These are phyloP conservation scores for Paracanthobrama guichenoti DNA, from an alignment of 2,113 vertebrate genomes.

Conservation along the genomic window DNA sequence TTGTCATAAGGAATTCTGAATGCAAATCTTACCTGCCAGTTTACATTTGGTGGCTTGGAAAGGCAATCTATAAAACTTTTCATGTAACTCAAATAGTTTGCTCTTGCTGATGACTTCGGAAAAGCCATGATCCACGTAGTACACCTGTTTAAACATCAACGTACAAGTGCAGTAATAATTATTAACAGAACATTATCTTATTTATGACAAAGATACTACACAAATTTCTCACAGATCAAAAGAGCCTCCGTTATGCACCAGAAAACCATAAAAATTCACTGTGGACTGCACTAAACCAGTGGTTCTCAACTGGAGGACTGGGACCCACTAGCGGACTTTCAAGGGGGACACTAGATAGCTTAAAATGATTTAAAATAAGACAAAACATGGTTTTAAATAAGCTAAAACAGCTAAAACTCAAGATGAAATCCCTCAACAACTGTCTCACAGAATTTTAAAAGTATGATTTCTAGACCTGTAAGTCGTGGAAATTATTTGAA, in stretches of 20 bases:
- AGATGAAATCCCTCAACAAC: background rate
- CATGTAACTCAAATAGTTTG: conserved; percentile 84
- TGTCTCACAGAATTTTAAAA: background rate
- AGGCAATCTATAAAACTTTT: conserved; percentile 83
- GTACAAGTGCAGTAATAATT: background rate
- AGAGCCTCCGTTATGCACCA: background rate
- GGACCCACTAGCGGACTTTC: background rate
- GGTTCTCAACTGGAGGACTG: background rate
- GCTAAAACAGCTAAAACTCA: background rate
- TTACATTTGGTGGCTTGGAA: conserved; percentile 93
- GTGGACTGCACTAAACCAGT: background rate
- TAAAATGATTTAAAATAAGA: background rate
- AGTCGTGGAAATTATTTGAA: background rate
- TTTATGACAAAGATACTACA: background rate
- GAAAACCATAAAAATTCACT: background rate
- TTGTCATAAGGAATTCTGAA: background rate
- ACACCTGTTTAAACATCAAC: conserved; percentile 73
- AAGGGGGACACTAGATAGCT: background rate
- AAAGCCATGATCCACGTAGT: conserved; percentile 94
- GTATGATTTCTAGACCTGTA: background rate
- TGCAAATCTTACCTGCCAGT: conserved; percentile 85
- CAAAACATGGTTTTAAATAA: background rate
- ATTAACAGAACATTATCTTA: background rate
- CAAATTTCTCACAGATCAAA: background rate
- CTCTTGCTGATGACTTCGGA: conserved; percentile 82